A percentile compares a stretch with the other conserved stretches of the same genome.
Evolutionary conservation across 2,797 vertebrate genomes (phyloP).

Genomic region (Lagodon rhomboides): DNA sequence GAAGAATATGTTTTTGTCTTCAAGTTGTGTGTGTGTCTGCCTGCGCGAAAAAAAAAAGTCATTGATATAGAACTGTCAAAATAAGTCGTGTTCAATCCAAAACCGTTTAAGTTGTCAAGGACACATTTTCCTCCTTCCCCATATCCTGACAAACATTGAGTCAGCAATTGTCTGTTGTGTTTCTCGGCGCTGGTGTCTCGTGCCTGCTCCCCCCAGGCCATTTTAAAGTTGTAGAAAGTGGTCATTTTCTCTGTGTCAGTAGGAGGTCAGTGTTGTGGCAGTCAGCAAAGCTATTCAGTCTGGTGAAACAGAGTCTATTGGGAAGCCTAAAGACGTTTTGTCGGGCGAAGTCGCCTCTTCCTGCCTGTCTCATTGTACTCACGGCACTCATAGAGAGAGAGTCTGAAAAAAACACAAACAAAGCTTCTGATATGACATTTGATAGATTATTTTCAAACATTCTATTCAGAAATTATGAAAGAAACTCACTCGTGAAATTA

Average conservation of each 20-base stretch:
- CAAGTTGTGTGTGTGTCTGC: conserved; percentile 41
- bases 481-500: conserved; percentile 17
- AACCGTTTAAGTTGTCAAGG: conserved; percentile 83
- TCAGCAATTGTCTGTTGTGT: conserved; percentile 81
- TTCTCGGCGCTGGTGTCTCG: conserved; percentile 65
- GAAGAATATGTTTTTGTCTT: conserved; percentile 61
- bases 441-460: conserved; percentile 51
- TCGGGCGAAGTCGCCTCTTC: conserved; percentile 45
- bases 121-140: conserved; percentile 74
- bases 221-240: conserved; percentile 79
- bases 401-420: conserved; percentile 23
- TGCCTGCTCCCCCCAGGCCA: conserved; percentile 67
- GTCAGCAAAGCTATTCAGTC: conserved; percentile 69
- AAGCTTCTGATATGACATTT: too few relatives aligned
- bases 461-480: conserved; percentile 38
- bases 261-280: conserved; percentile 78
- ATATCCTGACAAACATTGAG: conserved; percentile 81
- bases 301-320: conserved; percentile 67
- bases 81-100: conserved; percentile 79
- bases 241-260: conserved; percentile 81
- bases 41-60: conserved; percentile 58
- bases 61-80: conserved; percentile 81
- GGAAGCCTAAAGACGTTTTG: conserved; percentile 75
- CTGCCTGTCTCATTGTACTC: conserved; percentile 56
- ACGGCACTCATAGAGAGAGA: conserved; percentile 23